Percentiles rank a stretch among this genome's conserved stretches.
phyloP scores from a whole-genome alignment of 2,888 invertebrate genomes.

The Empis stercorea region DNA sequence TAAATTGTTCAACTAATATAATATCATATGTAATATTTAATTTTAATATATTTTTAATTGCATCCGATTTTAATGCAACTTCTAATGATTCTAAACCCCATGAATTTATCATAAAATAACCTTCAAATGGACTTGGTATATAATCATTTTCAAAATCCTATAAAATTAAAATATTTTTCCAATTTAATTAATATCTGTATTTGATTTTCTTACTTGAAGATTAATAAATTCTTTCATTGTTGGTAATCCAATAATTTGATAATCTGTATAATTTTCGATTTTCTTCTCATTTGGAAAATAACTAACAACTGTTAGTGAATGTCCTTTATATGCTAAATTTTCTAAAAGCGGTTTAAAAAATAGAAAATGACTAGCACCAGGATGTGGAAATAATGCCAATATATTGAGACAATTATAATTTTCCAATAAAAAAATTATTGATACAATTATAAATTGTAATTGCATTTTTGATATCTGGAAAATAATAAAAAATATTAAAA shows the following conservation, averaged over 20 bases:
- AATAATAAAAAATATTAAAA: no score
- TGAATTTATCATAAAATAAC: slow-evolving; percentile 23
- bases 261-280: slow-evolving; percentile 26
- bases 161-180: no score
- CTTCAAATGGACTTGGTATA: neutral
- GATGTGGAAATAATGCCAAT: slow-evolving; percentile 33
- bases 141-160: slow-evolving; percentile 8
- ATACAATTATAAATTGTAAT: no score
- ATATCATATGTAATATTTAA: slow-evolving; percentile 46
- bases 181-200: no score
- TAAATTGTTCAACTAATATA: slow-evolving; percentile 53
- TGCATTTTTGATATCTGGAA: no score
- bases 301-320: slow-evolving; percentile 36
- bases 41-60: slow-evolving; percentile 17
- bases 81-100: slow-evolving; percentile 25
- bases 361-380: slow-evolving; percentile 34
- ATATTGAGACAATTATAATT: slow-evolving; percentile 15
- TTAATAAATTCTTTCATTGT: slow-evolving; percentile 23
- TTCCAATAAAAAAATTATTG: no score
- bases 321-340: slow-evolving; percentile 35
- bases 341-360: slow-evolving; percentile 35
- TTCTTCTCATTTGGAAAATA: slow-evolving; percentile 36
- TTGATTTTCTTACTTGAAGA: no score
- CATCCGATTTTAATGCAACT: slow-evolving; percentile 21
- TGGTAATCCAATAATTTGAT: slow-evolving; percentile 19